These are phyloP conservation scores for Amphilophus citrinellus DNA, from an alignment of 2,113 vertebrate species.

Conservation along the genomic window DNA sequence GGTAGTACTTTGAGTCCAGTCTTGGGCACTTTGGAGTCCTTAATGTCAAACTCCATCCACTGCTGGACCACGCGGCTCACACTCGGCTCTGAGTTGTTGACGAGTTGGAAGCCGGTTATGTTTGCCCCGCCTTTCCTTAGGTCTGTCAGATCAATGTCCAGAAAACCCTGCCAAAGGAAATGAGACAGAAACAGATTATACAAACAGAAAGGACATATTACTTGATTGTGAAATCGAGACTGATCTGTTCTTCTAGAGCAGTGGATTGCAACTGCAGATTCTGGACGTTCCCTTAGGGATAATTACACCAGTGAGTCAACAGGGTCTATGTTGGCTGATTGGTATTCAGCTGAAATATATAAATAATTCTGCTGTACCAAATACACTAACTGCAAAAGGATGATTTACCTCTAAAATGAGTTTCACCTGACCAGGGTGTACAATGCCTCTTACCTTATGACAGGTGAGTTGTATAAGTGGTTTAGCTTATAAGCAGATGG, in stretches of 20 bases:
- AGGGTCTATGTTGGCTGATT: no score
- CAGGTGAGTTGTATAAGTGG: background rate
- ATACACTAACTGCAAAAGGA: no score
- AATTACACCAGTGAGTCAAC: no score
- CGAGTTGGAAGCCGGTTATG: conserved; percentile 96
- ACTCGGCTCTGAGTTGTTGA: conserved; percentile 90
- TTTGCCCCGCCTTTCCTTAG: conserved; percentile 96
- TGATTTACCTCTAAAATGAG: no score
- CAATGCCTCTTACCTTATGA: background rate
- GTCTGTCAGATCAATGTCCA: conserved; percentile 95
- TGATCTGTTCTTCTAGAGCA: background rate
- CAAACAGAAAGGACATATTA: background rate
- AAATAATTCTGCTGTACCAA: no score
- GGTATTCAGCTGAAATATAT: no score
- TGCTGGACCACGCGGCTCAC: conserved; percentile 92
- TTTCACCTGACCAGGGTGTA: background rate
- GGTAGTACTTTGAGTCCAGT: conserved; percentile 89
- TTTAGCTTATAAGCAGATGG: background rate
- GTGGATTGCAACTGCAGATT: background rate
- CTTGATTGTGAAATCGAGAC: background rate
- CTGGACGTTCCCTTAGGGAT: background rate
- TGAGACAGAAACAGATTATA: background rate
- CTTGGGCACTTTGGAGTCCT: conserved; percentile 92
- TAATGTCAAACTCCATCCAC: conserved; percentile 93
- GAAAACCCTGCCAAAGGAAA: conserved; percentile 87